These are phyloP conservation scores for Aptenodytes forsteri DNA, from an alignment of 2,113 vertebrate species.

Conservation along the genomic window DNA sequence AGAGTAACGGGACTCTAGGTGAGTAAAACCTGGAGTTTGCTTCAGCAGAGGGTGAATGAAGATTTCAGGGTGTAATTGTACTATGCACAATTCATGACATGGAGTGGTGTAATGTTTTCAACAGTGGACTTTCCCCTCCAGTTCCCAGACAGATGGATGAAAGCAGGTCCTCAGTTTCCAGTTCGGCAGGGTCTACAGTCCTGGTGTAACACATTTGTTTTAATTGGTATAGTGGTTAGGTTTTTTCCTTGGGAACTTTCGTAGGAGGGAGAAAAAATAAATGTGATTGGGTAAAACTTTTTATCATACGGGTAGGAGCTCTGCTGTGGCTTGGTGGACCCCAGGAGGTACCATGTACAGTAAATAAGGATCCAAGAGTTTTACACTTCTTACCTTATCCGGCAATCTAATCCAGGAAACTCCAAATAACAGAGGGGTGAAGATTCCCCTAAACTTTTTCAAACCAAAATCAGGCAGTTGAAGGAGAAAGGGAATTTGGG, in stretches of 20 bases:
- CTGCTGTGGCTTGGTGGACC: background rate
- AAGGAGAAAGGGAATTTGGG: background rate
- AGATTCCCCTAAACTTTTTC: background rate
- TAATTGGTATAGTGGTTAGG: background rate
- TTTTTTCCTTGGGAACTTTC: background rate
- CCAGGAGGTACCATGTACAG: accelerated
- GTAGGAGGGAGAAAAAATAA: background rate
- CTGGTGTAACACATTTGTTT: background rate
- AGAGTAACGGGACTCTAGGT: accelerated
- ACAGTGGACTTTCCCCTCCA: background rate
- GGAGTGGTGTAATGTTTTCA: background rate
- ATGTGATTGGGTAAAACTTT: background rate
- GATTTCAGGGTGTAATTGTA: accelerated
- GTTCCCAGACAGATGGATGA: background rate
- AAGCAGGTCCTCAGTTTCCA: background rate
- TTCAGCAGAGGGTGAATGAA: background rate
- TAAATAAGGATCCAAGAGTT: background rate
- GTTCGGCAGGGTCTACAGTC: background rate
- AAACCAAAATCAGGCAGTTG: background rate
- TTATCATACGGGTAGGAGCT: background rate
- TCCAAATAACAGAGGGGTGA: background rate
- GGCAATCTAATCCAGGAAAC: background rate
- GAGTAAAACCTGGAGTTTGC: background rate
- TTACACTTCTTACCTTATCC: background rate
- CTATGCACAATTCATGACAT: accelerated